Base-by-base conservation (phyloP, 2,888 invertebrate species). In the Machimus atricapillus region DNA sequence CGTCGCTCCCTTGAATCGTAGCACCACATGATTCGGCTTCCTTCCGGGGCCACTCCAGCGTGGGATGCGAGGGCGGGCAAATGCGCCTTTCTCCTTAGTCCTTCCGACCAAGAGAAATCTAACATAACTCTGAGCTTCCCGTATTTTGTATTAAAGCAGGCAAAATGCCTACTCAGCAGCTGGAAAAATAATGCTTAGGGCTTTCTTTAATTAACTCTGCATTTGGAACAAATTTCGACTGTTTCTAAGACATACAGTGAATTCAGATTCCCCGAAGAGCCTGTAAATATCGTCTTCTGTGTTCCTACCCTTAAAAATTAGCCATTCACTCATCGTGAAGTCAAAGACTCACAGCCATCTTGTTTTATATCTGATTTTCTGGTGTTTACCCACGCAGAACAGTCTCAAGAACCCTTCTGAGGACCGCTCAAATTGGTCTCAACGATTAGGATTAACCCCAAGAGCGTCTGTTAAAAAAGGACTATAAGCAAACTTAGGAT, bases 1-100 rank as follows among this genome's bases (percentile, higher is more conserved):
- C 94, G 94, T 93, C 91, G 90, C 89, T 88, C n/a, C 40, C 88
- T 90, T 40, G 43, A 91, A 90, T 92, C 94, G 94, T 95, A 95
- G 95, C 95, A 95, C 95, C 95, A 95, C 95, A 95, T 94, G 94
- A 95, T 95, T 95, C 95, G 95, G 95, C 95, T 95, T 94, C 92
- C 92, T 93, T 93, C 40, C 52, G 19, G 66, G 73, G 83, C 81
- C 81, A 52, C 23, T 34, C n/a, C 81, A 81, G 9, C 81, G n/a
- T 34, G 76, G n/a, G 66, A 23, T 27, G 66, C 27, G 27, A 2
- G 58, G 58, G 58, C 27, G 23, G 23, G 23, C 23, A 3, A 23
- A 23, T 66, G 66, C 66, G 19, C 66, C 9, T 23, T 66, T 66
- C 27, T 12, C 9, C 0, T 12, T 27, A 0, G 19, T 66, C 27